Conservation (phyloP, 2,888 invertebrate genomes). For the Melangyna quadrimaculata region DNA sequence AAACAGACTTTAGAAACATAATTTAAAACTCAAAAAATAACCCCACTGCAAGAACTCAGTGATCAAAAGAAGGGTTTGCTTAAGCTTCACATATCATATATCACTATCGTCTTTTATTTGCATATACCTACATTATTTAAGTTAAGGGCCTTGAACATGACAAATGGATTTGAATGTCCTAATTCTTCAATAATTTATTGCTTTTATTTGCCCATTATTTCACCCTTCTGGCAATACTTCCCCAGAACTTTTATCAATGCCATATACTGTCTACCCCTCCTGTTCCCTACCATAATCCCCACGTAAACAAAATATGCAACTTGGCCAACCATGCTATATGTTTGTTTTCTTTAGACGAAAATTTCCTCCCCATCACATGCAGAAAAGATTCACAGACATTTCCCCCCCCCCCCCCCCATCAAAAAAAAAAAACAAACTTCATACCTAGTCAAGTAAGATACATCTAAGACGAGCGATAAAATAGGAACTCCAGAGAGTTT, state of each 20-base stretch:
- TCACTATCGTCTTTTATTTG: not conserved
- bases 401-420: not conserved
- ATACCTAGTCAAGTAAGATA: not conserved
- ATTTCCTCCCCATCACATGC: conserved; percentile 47
- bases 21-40: no score
- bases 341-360: conserved; percentile 6
- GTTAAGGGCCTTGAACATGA: not conserved
- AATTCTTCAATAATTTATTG: not conserved
- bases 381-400: conserved; percentile 38
- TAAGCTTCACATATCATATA: not conserved
- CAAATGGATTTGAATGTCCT: not conserved
- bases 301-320: conserved; percentile 1
- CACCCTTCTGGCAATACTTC: conserved; percentile 36
- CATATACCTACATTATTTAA: not conserved
- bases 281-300: not conserved
- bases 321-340: conserved; percentile 14
- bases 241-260: not conserved
- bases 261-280: not conserved
- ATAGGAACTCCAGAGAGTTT: not conserved
- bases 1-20: no score
- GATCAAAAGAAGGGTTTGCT: no score
- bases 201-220: not conserved
- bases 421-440: not conserved
- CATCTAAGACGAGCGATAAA: conserved; percentile 45
- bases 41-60: no score